Evolutionary conservation across 2,797 vertebrate genomes (phyloP), one percentile per base, ranked within the genome.

Genomic region (Enteromius radiatus): DNA sequence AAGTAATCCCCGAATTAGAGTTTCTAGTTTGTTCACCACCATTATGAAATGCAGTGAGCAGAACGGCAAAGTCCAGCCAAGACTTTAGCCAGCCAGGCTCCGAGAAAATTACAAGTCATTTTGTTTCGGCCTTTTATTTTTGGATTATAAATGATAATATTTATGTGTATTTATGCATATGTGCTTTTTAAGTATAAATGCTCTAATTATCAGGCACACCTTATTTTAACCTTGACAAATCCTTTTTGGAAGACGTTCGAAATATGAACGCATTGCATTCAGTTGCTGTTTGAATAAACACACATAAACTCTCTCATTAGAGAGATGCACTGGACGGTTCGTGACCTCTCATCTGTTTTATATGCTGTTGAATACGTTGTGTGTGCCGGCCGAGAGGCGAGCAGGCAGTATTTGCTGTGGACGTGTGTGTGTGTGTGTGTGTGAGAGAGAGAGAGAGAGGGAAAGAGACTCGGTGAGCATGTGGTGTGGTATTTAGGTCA

Each of bases 401-500:
- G 38, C 47, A 64, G 56, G 69, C 69, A 52, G 15, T 52, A 15
- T 52, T 59, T 70, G 38, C 67, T 59, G 23, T 36, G n/a, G 28
- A 47, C 7, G n/a, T 79, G 31, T 73, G 67, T 71, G 49, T 65
- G 54, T 65, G 65, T 63, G 84, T 73, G 79, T 78, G 67, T 61
- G 79, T 47, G 80, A 10, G 69, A 33, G 76, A 43, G 26, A 59
- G 78, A 73, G 78, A 61, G 64, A 12, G 70, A 36, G 76, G 26
- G 28, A 63, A 73, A 73, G 78, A 73, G 52, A 43, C 9, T 54
- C 26, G 26, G 76, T 76, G 80, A 83, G 84, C 80, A 83, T 85
- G 82, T 80, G 82, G 85, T 84, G 78, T 84, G 86, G 86, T 88
- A 85, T 88, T 86, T 87, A 84, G 85, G 87, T 88, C 85, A 85